Percentiles rank a stretch among this genome's conserved stretches.
These are phyloP conservation scores for Mystacornis crossleyi DNA, from an alignment of 2,113 vertebrate genomes.

Conservation along the genomic window DNA sequence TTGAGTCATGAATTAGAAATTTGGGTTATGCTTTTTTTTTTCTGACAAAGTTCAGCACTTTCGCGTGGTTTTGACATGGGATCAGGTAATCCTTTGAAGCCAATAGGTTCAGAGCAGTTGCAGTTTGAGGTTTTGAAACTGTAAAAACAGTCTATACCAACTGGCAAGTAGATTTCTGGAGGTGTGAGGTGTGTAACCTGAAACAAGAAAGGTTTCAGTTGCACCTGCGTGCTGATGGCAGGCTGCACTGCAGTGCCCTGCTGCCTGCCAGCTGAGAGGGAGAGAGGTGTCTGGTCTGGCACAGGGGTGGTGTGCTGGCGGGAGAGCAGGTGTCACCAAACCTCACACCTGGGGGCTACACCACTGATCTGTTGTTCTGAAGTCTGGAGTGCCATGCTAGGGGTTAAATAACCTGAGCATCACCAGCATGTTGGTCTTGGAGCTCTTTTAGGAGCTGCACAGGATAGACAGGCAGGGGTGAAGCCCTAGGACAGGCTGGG, in stretches of 20 bases:
- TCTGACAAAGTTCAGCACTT: not conserved
- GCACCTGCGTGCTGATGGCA: not conserved
- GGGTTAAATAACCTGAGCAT: rapidly evolving
- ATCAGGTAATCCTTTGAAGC: not conserved
- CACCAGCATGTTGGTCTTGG: not conserved
- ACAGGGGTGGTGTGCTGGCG: not conserved
- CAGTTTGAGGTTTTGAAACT: not conserved
- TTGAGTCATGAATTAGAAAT: not conserved
- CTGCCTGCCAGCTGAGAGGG: not conserved
- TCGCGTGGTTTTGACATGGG: not conserved
- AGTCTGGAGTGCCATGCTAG: not conserved
- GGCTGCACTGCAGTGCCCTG: not conserved
- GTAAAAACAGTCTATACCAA: not conserved
- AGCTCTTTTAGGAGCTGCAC: not conserved
- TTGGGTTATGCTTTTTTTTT: not conserved
- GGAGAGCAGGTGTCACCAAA: not conserved
- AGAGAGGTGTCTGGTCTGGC: not conserved
- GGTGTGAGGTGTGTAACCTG: not conserved
- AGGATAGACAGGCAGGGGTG: not conserved
- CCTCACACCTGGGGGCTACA: not conserved
- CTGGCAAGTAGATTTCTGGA: not conserved
- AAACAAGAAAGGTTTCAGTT: not conserved
- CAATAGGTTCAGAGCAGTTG: not conserved
- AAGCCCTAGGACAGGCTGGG: not conserved
- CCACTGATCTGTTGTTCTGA: not conserved